Base-by-base conservation (phyloP, 2,113 vertebrate genomes). In the Gymnorhina tibicen region DNA sequence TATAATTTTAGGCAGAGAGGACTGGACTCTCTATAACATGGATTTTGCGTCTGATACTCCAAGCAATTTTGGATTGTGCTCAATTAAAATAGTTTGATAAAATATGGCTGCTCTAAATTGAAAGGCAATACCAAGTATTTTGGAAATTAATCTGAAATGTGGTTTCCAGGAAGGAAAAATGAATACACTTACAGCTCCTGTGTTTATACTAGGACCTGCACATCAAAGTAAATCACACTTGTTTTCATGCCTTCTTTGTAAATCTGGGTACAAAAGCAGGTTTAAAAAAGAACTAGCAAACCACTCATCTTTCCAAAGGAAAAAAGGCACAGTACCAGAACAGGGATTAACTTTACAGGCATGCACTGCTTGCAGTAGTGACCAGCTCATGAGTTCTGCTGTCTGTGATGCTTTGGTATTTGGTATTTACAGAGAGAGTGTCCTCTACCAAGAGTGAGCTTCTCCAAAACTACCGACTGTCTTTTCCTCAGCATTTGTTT, bases 171-270 rank as follows among this genome's bases (percentile, higher is more conserved):
- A 90, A n/a, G 63, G 20, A 77, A 64, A 89, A 87, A 73, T 4
- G 0, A 79, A 46, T 50, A 22, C 5, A 16, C 7, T 64, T 75
- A 15, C 0, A 60, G 6, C 22, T 70, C 3, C 24, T 35, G 2
- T 87, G 14, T 79, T 85, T 82, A 78, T 69, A 44, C 15, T 75
- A 35, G 21, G 42, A 67, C 16, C 62, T 94, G 13, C 7, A 39
- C 13, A 20, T 63, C 21, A 63, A 18, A 69, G 32, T 89, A 53
- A 67, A 81, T 77, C 24, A 46, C 7, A 10, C 12, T 21, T 44
- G 11, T 68, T 86, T 85, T 69, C 41, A 11, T 73, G 58, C 44
- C 42, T 56, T 64, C 68, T 86, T 33, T 90, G 42, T 85, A 89
- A 95, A 91, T 24, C 32, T 46, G 28, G 44, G 21, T 74, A 68